A percentile compares a stretch with the other conserved stretches of the same genome.
Evolutionary conservation across 2,797 vertebrate genomes (phyloP).

Genomic region (Ctenosaura bakeri): DNA sequence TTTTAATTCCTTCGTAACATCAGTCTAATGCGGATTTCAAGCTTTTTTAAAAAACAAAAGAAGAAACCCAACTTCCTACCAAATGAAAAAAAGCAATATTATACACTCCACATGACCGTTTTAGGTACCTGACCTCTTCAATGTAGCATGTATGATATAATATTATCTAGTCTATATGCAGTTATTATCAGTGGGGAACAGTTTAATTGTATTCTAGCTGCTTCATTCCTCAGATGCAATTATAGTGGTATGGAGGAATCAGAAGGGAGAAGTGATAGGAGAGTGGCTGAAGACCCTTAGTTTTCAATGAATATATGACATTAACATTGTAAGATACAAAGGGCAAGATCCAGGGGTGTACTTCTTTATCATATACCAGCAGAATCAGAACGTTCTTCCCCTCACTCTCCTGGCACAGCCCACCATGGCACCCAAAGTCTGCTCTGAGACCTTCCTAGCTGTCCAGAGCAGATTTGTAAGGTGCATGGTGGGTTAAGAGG

Average conservation of each 20-base stretch:
- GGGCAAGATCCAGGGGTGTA: background rate
- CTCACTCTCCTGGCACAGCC: background rate
- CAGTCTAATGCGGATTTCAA: background rate
- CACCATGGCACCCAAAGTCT: background rate
- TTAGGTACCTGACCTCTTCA: conserved; percentile 5
- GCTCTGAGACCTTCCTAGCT: background rate
- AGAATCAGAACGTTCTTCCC: background rate
- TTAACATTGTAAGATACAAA: conserved; percentile 2
- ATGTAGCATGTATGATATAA: background rate
- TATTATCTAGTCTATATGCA: conserved; percentile 22
- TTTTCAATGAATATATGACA: conserved; percentile 14
- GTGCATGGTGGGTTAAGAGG: background rate
- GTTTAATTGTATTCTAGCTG: rapidly evolving
- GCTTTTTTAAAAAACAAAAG: background rate
- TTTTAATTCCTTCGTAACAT: background rate
- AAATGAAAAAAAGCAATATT: background rate
- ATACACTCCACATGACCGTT: background rate
- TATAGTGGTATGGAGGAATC: background rate
- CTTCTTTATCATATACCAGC: background rate
- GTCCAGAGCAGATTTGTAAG: background rate
- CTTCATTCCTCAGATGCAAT: background rate
- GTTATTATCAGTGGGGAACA: background rate
- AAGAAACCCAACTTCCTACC: background rate
- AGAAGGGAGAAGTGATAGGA: background rate
- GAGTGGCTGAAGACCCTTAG: background rate